Evolutionary conservation across 2,888 invertebrate species (phyloP), one percentile per base, ranked within the genome.

Genomic region (Bugula neritina): DNA sequence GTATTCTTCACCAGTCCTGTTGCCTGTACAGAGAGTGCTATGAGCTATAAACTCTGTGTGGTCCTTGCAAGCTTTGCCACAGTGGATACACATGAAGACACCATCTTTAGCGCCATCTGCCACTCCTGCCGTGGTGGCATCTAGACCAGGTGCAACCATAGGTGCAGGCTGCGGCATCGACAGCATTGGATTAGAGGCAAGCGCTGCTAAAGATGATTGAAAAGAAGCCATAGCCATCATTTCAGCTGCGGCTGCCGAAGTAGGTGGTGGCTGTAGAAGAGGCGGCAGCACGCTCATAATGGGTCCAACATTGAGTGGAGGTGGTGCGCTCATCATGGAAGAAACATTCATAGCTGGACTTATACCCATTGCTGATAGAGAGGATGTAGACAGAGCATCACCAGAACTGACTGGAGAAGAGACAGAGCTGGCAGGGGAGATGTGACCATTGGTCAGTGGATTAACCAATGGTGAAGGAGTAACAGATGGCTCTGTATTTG

Each of bases 181-280:
- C 63, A 63, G 21, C 63, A 63, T 63, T 3, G 63, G 63, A 2
- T 21, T 31, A 25, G 63, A 63, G 17, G 63, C 63, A 3, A 63
- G 34, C 13, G 63, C 63, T 63, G 27, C 63, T 5, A 63, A 27
- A 31, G 63, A 63, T 25, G 63, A 63, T 27, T 63, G 63, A 2
- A 63, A 31, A 25, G 63, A 63, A 31, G 63, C 63, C 63, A 63
- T 63, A 34, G 63, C 63, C 63, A 63, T 63, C 5, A 63, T 63
- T 63, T 63, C 63, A 34, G 63, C 63, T 25, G 63, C 63, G 5
- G 63, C 21, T 31, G 25, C 63, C 17, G 63, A 27, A 29, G 63
- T 21, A 3, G 27, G 63, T 13, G 63, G 63, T 13, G 63, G 63
- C 17, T 27, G 21, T 25, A 27, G 27, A 10, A 63, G 31, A 10